Conservation (phyloP, 2,888 invertebrate species). For the Melinaea menophilus region DNA sequence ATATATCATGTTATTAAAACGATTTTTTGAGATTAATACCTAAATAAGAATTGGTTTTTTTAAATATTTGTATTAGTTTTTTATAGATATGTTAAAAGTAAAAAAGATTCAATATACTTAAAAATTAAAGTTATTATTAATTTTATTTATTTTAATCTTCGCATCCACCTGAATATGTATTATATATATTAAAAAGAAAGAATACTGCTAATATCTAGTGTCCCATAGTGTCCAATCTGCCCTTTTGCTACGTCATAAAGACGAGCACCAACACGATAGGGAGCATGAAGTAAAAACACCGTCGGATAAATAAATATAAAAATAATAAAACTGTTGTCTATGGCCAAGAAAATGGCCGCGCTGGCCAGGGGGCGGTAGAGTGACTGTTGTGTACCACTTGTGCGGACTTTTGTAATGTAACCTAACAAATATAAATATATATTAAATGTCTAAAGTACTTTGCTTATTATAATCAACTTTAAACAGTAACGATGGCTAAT, state of each 20-base stretch:
- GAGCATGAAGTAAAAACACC: constrained; percentile 61
- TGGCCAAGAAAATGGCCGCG: constrained; percentile 71
- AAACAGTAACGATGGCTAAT: too few relatives aligned
- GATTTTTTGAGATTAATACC: too few relatives aligned
- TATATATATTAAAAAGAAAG: constrained; percentile 16
- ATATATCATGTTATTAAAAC: too few relatives aligned
- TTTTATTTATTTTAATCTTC: too few relatives aligned
- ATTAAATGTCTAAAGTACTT: too few relatives aligned
- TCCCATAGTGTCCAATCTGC: constrained; percentile 36
- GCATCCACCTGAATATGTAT: not conserved
- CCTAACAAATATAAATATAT: too few relatives aligned
- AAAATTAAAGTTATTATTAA: too few relatives aligned
- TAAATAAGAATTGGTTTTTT: too few relatives aligned
- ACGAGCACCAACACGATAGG: constrained; percentile 55
- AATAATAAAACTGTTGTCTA: constrained; percentile 77
- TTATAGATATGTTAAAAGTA: too few relatives aligned
- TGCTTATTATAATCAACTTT: too few relatives aligned
- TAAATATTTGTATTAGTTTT: too few relatives aligned
- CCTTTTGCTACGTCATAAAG: constrained; percentile 61
- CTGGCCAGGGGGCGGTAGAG: constrained; percentile 56
- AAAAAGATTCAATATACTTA: too few relatives aligned
- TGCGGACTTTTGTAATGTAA: not conserved
- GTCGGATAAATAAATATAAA: constrained; percentile 75
- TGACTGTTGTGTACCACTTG: constrained; percentile 39
- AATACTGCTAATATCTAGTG: constrained; percentile 38